Base-by-base conservation (phyloP, 1,140 invertebrate genomes). In the Caenorhabditis remanei region DNA sequence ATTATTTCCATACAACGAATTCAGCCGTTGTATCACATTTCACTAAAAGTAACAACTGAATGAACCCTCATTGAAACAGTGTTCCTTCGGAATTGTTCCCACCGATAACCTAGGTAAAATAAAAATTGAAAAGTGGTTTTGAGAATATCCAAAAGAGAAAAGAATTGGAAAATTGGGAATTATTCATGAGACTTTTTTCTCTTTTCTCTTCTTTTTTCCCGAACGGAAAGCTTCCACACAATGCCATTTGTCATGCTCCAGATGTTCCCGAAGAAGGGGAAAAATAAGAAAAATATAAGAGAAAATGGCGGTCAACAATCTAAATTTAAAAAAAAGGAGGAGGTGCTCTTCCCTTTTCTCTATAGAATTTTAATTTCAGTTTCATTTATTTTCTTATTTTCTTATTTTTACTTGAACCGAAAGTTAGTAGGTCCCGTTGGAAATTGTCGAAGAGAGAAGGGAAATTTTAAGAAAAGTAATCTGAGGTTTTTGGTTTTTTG, bases 161-260 rank as follows among this genome's bases (percentile, higher is more conserved):
- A 53, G 50, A 53, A 21, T 58, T 58, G 56, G n/a, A 58, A 58
- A 58, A 58, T 58, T 21, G 56, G 21, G 43, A 75, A 75, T 75
- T 75, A 75, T 75, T 75, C 67, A 75, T 75, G 67, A 48, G 67
- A 48, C 32, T 65, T 65, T 65, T 9, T 61, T 4, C 13, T 67
- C 13, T 67, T 0, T 11, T 19, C 13, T 75, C 9, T 75, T n/a
- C 19, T 75, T 19, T 65, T 13, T 19, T 75, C 67, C 24, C 67
- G 67, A 48, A 75, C 67, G 43, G 67, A 75, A 75, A 46, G 67
- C 67, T 75, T 75, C 43, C 43, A 75, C 67, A 75, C 67, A 75
- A 75, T 75, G 67, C 19, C 67, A 75, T 75, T 75, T 75, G 40
- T 75, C 67, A 48, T 75, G 67, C 41, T 75, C 67, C 67, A 75